phyloP scores from a whole-genome alignment of 2,113 vertebrate genomes.

The Pristiophorus japonicus region DNA sequence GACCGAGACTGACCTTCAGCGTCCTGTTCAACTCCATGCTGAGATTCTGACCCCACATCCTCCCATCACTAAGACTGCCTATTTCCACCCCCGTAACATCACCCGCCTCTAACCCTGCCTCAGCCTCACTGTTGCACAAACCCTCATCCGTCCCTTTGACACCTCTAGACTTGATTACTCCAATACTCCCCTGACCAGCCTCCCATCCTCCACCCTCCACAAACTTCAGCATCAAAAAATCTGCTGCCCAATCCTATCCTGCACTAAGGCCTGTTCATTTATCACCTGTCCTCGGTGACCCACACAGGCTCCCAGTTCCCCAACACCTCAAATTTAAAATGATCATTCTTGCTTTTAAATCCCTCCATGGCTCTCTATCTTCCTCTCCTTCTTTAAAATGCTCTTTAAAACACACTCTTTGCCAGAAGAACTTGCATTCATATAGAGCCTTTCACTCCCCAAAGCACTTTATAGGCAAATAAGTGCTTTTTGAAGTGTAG shows the following conservation, averaged over 20 bases:
- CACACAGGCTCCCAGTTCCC: neutral
- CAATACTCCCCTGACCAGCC: neutral
- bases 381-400: neutral
- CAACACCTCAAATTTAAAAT: neutral
- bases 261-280: neutral
- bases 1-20: neutral
- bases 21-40: too few species aligned
- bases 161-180: neutral
- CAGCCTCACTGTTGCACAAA: neutral
- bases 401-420: neutral
- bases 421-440: neutral
- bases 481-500: too few species aligned
- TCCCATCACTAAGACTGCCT: neutral
- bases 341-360: neutral
- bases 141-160: too few species aligned
- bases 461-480: neutral
- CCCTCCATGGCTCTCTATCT: neutral
- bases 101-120: too few species aligned
- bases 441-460: neutral
- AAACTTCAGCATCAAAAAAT: neutral
- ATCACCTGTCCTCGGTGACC: neutral
- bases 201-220: neutral
- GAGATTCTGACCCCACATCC: too few species aligned
- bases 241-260: neutral
- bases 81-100: neutral